A percentile compares a stretch with the other conserved stretches of the same genome.
Conservation (phyloP, 2,113 vertebrate species). For the Tragelaphus strepsiceros region DNA sequence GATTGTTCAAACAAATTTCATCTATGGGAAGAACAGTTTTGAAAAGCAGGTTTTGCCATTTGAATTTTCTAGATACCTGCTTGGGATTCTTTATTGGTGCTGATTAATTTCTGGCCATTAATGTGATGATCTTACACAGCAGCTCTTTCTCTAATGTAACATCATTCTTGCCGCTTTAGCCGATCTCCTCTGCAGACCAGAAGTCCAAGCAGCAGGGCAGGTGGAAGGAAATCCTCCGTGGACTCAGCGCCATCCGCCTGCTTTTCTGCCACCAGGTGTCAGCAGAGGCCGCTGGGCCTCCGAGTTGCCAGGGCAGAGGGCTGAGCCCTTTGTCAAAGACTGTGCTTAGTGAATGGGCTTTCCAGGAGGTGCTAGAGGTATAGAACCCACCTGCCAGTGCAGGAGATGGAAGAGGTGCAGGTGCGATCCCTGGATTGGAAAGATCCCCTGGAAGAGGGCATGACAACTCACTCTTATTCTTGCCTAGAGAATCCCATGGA, state of each 20-base stretch:
- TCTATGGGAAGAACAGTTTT: constrained; percentile 5
- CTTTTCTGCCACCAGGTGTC: constrained; percentile 79
- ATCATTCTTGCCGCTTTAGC: not conserved
- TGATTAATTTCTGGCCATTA: not conserved
- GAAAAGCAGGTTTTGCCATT: not conserved
- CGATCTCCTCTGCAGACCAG: accelerated
- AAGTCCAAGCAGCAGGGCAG: not conserved
- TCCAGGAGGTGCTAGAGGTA: not conserved
- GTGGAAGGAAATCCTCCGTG: not conserved
- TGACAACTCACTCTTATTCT: not conserved
- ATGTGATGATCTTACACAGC: not conserved
- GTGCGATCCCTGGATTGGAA: not conserved
- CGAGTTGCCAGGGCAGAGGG: not conserved
- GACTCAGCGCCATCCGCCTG: not conserved
- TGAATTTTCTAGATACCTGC: not conserved
- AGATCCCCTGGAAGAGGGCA: not conserved
- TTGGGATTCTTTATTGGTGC: not conserved
- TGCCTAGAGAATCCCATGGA: not conserved
- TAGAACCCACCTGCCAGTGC: not conserved
- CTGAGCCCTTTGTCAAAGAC: not conserved
- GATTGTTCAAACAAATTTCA: not conserved
- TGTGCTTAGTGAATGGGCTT: not conserved
- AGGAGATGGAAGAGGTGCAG: not conserved
- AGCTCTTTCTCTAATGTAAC: not conserved
- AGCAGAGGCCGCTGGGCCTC: constrained; percentile 74